Conservation (phyloP, 2,797 vertebrate genomes). For the Spinibarbus caldwelli region DNA sequence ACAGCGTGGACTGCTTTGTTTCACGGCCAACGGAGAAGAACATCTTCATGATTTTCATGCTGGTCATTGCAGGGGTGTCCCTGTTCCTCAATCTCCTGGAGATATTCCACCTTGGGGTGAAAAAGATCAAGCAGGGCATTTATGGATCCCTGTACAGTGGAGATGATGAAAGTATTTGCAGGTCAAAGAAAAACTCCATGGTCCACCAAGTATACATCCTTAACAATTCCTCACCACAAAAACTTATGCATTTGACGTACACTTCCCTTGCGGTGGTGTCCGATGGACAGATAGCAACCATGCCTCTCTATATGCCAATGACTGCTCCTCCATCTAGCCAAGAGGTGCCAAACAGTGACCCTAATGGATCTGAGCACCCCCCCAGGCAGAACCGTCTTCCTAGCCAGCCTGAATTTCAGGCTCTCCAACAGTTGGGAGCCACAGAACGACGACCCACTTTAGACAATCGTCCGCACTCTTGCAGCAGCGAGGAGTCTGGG, state of each 20-base stretch:
- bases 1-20: constrained; percentile 93
- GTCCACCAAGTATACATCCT: constrained; percentile 77
- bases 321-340: constrained; percentile 54
- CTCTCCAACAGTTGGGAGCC: constrained; percentile 64
- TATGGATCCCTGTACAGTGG: constrained; percentile 70
- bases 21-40: constrained; percentile 95
- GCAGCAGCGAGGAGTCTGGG: constrained; percentile 76
- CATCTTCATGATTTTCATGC: constrained; percentile 96
- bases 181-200: constrained; percentile 85
- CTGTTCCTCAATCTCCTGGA: constrained; percentile 91
- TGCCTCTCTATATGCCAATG: constrained; percentile 61
- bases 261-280: constrained; percentile 66
- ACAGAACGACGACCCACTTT: constrained; percentile 55
- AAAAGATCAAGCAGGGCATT: constrained; percentile 85
- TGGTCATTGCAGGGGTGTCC: constrained; percentile 89
- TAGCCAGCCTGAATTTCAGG: constrained; percentile 69
- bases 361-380: constrained; percentile 62
- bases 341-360: constrained; percentile 44
- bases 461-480: constrained; percentile 71
- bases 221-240: constrained; percentile 77
- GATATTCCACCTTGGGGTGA: constrained; percentile 90
- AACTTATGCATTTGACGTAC: constrained; percentile 74
- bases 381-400: constrained; percentile 61
- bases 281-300: constrained; percentile 67
- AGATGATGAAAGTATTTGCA: constrained; percentile 79